Evolutionary conservation across 2,888 invertebrate genomes (phyloP).

Genomic region (Aphodius granarius): DNA sequence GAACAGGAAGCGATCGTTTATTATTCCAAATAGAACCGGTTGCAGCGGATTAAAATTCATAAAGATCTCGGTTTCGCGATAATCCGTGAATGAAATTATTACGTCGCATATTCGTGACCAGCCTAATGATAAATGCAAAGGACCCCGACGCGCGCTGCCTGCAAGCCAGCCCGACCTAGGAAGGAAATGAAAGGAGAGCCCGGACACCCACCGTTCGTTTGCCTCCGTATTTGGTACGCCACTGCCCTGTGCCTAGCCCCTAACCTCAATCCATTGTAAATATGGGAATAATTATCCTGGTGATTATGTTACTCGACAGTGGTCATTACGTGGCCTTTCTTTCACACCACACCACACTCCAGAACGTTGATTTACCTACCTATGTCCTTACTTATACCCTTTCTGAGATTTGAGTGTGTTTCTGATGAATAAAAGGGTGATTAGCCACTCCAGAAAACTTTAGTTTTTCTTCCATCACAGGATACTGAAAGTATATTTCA

Average conservation of each 20-base stretch:
- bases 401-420: neutral
- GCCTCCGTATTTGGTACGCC: neutral
- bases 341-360: neutral
- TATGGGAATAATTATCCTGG: neutral
- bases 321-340: neutral
- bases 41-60: constrained; percentile 25
- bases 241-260: neutral
- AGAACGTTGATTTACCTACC: neutral
- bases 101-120: constrained; percentile 16
- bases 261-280: neutral
- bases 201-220: neutral
- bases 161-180: neutral
- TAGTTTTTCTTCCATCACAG: no score
- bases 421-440: neutral
- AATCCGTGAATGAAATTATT: constrained; percentile 25
- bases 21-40: constrained; percentile 21
- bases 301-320: neutral
- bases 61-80: constrained; percentile 18
- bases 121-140: constrained; percentile 19
- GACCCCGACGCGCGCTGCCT: neutral
- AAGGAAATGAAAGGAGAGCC: neutral
- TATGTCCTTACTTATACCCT: no score
- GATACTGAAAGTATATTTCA: no score
- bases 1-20: constrained; percentile 14
- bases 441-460: no score